Evolutionary conservation across 2,888 invertebrate species (phyloP).

Genomic region (Gymnosoma rotundatum): DNA sequence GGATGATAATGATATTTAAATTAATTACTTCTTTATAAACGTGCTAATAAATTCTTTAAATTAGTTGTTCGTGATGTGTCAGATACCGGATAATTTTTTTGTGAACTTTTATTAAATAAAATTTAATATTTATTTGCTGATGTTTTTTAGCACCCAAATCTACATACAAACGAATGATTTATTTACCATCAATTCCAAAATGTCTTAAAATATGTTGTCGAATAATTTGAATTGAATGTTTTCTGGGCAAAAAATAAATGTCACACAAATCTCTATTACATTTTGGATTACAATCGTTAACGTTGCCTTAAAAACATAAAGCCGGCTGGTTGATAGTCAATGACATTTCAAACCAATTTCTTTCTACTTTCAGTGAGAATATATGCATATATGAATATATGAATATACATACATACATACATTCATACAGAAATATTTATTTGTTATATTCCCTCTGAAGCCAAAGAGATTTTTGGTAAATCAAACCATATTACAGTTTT

Average conservation of each 20-base stretch:
- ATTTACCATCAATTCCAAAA: slow-evolving; percentile 19
- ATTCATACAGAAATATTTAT: not conserved
- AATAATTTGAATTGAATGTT: slow-evolving; percentile 20
- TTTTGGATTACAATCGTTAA: slow-evolving; percentile 45
- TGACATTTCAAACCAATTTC: slow-evolving; percentile 35
- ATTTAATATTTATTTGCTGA: too few relatives aligned
- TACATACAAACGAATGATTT: not conserved
- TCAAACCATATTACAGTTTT: slow-evolving; percentile 49
- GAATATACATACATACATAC: not conserved
- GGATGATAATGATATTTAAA: too few relatives aligned
- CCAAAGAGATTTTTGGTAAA: slow-evolving; percentile 33
- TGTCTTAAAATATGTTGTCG: slow-evolving; percentile 23
- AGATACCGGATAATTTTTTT: too few relatives aligned
- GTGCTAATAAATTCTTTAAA: too few relatives aligned
- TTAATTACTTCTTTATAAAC: too few relatives aligned
- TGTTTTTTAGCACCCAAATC: not conserved
- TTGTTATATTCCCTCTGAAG: slow-evolving; percentile 1
- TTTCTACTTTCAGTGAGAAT: not conserved
- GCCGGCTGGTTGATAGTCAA: slow-evolving; percentile 16
- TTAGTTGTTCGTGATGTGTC: too few relatives aligned
- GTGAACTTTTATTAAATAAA: too few relatives aligned
- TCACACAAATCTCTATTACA: slow-evolving; percentile 40
- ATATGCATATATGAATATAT: slow-evolving; percentile 2
- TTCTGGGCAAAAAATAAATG: slow-evolving; percentile 26
- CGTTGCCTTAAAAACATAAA: slow-evolving; percentile 23